Base-by-base conservation (phyloP, 2,888 invertebrate genomes). In the Tridacna crocea region DNA sequence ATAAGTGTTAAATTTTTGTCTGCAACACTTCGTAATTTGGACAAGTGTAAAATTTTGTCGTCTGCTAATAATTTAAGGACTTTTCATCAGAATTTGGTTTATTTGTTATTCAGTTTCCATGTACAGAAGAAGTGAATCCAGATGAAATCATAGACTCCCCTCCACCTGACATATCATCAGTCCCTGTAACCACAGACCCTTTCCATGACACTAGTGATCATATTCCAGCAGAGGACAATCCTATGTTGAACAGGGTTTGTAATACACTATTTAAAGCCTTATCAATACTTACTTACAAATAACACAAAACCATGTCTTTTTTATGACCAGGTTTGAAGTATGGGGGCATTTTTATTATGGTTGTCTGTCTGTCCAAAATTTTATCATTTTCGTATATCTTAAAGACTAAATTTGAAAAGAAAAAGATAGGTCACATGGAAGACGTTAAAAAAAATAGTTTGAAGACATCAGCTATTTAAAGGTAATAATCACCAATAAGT, bases 151-250 rank as follows among this genome's bases (percentile, higher is more conserved):
- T 36, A 36, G 36, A 55, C 19, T 19, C 17, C 55, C 55, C 55
- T n/a, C n/a, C n/a, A 55, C 55, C 55, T n/a, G 55, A 55, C 55
- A 55, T n/a, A 55, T 55, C 55, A 55, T 55, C 55, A 55, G 55
- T 55, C 55, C 55, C 55, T 55, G 55, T 55, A n/a, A 55, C n/a
- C 55, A 55, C 55, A 19, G 55, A 55, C 55, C 55, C 55, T 55
- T 10, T 55, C 55, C 55, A 55, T 55, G 55, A 55, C 55, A 55
- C 55, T n/a, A n/a, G 19, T 55, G 19, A 55, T 55, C 55, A 55
- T 55, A 55, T 55, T 55, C n/a, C 17, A 55, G 19, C 55, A 55
- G 55, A 55, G 17, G 55, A 17, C n/a, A 10, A 55, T n/a, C 55
- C 55, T 55, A n/a, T 55, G 55, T 55, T 19, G 19, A 55, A 55